Conservation (phyloP, 1,140 invertebrate species). For the Glossosoma conforme region DNA sequence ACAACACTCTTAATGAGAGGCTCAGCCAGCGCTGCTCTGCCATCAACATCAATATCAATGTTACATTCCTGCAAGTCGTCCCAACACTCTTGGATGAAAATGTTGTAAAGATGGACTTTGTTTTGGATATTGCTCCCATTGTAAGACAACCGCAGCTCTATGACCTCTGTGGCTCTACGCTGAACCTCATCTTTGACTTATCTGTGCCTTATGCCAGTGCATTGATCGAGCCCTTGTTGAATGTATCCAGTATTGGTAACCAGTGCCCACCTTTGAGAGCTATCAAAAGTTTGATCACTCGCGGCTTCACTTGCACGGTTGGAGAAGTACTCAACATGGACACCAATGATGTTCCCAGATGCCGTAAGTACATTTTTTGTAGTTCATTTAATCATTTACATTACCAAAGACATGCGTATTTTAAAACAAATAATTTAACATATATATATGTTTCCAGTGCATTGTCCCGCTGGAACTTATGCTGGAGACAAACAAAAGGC, state of each 20-base stretch:
- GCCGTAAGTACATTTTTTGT: slow-evolving; percentile 60
- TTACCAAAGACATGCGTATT: not conserved
- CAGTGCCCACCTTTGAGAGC: slow-evolving; percentile 87
- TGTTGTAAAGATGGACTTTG: slow-evolving; percentile 81
- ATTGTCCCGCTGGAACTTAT: slow-evolving; percentile 93
- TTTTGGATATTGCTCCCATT: slow-evolving; percentile 80
- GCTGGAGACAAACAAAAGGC: slow-evolving; percentile 80
- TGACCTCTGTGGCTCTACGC: slow-evolving; percentile 88
- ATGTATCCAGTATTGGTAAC: slow-evolving; percentile 83
- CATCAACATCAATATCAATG: slow-evolving; percentile 92
- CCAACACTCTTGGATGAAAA: slow-evolving; percentile 77
- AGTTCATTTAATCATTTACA: not conserved
- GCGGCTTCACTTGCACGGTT: slow-evolving; percentile 88
- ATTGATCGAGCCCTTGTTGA: slow-evolving; percentile 84
- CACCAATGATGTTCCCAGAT: slow-evolving; percentile 85
- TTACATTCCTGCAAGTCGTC: slow-evolving; percentile 78
- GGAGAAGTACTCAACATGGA: slow-evolving; percentile 93
- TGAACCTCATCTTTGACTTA: slow-evolving; percentile 90
- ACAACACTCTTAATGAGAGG: slow-evolving; percentile 71
- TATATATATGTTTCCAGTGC: slow-evolving; percentile 58
- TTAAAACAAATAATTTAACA: too few relatives aligned
- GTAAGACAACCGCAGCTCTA: slow-evolving; percentile 86
- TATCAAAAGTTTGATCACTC: slow-evolving; percentile 73
- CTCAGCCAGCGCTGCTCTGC: slow-evolving; percentile 89
- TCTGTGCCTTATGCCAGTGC: slow-evolving; percentile 88